Evolutionary conservation across 1,140 invertebrate genomes (phyloP).

Genomic region (Drosophila lini): DNA sequence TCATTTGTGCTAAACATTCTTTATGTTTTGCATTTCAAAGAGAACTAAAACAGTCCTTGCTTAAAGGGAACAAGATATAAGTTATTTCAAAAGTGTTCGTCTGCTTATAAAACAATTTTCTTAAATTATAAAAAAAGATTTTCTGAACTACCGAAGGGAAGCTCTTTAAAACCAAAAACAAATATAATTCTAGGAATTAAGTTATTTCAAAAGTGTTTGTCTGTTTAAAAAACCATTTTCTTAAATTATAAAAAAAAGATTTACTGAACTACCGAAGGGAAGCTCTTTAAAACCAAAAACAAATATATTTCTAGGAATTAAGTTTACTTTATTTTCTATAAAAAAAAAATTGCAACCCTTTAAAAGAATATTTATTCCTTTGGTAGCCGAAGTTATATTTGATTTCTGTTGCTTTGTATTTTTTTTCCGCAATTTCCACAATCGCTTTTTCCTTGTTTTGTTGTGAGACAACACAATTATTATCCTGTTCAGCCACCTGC

Average conservation of each 20-base stretch:
- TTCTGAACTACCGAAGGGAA: neutral
- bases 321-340: neutral
- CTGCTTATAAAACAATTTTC: neutral
- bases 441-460: slow-evolving; percentile 10
- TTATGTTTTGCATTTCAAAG: neutral
- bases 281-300: neutral
- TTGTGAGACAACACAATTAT: slow-evolving; percentile 22
- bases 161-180: neutral
- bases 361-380: slow-evolving; percentile 7
- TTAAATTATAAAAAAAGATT: neutral
- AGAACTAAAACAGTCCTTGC: neutral
- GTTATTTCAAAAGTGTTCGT: neutral
- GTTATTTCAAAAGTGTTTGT: neutral
- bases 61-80: neutral
- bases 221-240: neutral
- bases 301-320: neutral
- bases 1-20: slow-evolving; percentile 24
- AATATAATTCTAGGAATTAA: neutral
- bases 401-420: slow-evolving; percentile 3
- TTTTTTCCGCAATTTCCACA: slow-evolving; percentile 3
- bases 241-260: neutral
- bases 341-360: neutral
- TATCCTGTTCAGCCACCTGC: slow-evolving; percentile 24
- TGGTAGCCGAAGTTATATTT: slow-evolving; percentile 1
- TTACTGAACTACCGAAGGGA: neutral